Evolutionary conservation across 2,888 invertebrate genomes (phyloP).

Genomic region (Trissoscelio sp.): DNA sequence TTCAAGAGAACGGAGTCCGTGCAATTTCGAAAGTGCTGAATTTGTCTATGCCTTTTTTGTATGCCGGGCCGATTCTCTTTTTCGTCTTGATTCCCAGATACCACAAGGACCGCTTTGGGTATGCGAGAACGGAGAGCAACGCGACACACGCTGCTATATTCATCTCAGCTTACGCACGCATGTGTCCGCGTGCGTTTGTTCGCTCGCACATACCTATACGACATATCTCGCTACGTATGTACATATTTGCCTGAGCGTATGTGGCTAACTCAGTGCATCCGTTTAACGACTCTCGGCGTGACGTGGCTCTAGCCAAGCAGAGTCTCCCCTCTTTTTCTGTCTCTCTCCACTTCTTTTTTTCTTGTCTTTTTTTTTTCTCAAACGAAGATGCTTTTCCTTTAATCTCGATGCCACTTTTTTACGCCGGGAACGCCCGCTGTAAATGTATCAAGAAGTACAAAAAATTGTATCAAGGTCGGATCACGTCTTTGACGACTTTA

Average conservation of each 20-base stretch:
- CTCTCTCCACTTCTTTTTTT: no score
- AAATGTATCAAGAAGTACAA: no score
- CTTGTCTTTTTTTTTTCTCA: neutral
- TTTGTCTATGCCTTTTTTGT: slow-evolving; percentile 48
- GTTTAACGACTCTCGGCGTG: slow-evolving; percentile 64
- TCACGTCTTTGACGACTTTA: neutral
- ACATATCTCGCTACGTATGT: slow-evolving; percentile 45
- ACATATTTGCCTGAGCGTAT: slow-evolving; percentile 52
- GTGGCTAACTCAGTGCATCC: slow-evolving; percentile 60
- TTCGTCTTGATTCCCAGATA: slow-evolving; percentile 60
- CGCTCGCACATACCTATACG: slow-evolving; percentile 19
- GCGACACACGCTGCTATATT: slow-evolving; percentile 60
- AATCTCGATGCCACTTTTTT: neutral
- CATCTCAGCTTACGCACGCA: slow-evolving; percentile 43
- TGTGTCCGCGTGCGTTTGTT: slow-evolving; percentile 12
- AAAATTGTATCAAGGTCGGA: no score
- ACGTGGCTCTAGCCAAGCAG: slow-evolving; percentile 42
- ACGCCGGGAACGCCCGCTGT: no score
- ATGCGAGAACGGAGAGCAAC: slow-evolving; percentile 38
- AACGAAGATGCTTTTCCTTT: slow-evolving; percentile 28
- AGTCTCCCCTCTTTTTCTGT: neutral
- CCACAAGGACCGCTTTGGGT: slow-evolving; percentile 53
- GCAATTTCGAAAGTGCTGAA: slow-evolving; percentile 48
- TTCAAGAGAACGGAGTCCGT: slow-evolving; percentile 12
- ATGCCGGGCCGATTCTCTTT: slow-evolving; percentile 45